Base-by-base conservation (phyloP, 2,113 vertebrate species). In the Tragelaphus scriptus region DNA sequence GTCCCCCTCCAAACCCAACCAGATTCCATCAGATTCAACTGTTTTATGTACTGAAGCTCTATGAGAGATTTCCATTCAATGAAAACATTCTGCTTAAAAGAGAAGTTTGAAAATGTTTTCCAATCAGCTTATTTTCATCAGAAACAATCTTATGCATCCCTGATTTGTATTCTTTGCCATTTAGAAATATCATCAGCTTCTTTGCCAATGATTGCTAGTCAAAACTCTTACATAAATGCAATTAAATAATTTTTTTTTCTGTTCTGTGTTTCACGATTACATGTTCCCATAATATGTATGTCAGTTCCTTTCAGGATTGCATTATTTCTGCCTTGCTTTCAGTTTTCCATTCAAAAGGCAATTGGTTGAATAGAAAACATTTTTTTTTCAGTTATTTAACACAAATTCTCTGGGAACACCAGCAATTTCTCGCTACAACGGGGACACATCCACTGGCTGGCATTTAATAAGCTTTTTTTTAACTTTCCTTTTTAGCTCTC, bases 401-500 rank as follows among this genome's bases (percentile, higher is more conserved):
- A 79, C 88, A 95, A 75, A 90, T 55, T n/a, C 55, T 80, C 58
- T 88, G 65, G 71, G 65, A 97, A 94, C 4, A 21, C 26, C 92
- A 88, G 26, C 14, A 65, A 40, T 97, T 91, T 97, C 85, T 90
- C 77, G 51, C 19, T 92, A 36, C 53, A 47, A 63, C 40, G 53
- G n/a, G 53, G 53, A 95, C 65, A 88, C 17, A 90, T 79, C 53
- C n/a, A 81, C 40, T 23, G 71, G 26, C 40, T 96, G 91, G 68
- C 92, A 97, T 97, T 96, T 96, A 88, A 95, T 90, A 87, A 77
- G 19, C 23, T 32, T 84, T 30, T 28, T 77, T 71, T 81, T 1
- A 93, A 61, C 63, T 97, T 97, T 86, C 95, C 16, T 58, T 94
- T 97, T 97, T 91, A 91, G 96, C 44, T 92, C 81, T 97, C 85